These are phyloP conservation scores for Rhyacophila brunnea DNA, from an alignment of 1,140 invertebrate genomes.

Conservation along the genomic window DNA sequence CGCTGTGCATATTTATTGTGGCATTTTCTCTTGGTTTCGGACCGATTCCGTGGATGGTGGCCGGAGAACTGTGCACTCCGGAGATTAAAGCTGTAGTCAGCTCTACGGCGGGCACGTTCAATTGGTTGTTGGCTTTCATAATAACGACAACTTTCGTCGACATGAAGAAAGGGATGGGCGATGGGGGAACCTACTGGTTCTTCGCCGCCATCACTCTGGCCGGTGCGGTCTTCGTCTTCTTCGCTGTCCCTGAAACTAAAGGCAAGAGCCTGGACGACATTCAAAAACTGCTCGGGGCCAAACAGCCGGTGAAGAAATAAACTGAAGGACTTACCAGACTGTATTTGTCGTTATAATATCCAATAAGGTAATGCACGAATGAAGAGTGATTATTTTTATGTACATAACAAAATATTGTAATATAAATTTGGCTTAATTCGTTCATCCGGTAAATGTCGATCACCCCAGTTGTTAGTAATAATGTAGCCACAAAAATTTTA, in stretches of 20 bases:
- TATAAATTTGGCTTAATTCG: too few relatives aligned
- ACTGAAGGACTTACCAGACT: too few relatives aligned
- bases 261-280: slow-evolving; percentile 85
- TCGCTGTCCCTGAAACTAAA: slow-evolving; percentile 86
- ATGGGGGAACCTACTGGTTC: slow-evolving; percentile 73
- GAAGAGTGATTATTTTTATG: too few relatives aligned
- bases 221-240: slow-evolving; percentile 72
- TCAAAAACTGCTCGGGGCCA: slow-evolving; percentile 59
- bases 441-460: too few relatives aligned
- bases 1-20: slow-evolving; percentile 72
- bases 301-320: slow-evolving; percentile 7
- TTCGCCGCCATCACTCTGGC: slow-evolving; percentile 71
- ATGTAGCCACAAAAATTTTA: too few relatives aligned
- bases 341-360: too few relatives aligned
- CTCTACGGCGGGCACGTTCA: slow-evolving; percentile 70
- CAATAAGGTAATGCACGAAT: too few relatives aligned
- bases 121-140: slow-evolving; percentile 78
- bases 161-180: slow-evolving; percentile 58
- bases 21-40: slow-evolving; percentile 78
- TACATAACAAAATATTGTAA: too few relatives aligned
- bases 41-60: slow-evolving; percentile 79
- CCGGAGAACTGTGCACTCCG: slow-evolving; percentile 71
- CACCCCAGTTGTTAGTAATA: too few relatives aligned
- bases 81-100: slow-evolving; percentile 74
- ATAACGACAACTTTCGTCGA: slow-evolving; percentile 76